Conservation (phyloP, 2,797 vertebrate species). For the Pseudochromis fuscus region DNA sequence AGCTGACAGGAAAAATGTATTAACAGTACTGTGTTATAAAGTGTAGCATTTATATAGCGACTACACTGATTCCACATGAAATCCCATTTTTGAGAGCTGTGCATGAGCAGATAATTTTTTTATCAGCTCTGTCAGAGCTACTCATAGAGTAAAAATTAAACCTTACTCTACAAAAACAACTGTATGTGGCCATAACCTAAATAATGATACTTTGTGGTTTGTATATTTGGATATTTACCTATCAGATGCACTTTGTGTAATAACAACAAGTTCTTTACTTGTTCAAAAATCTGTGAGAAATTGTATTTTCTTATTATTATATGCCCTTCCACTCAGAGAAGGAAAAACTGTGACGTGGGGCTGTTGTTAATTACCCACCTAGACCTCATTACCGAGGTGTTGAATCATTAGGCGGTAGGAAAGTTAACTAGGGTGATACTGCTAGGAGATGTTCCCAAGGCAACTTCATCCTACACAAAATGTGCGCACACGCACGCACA, state of each 20-base stretch:
- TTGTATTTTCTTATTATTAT: constrained; percentile 31
- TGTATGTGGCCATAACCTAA: constrained; percentile 1
- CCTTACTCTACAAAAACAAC: neutral
- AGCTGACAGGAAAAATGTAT: constrained; percentile 71
- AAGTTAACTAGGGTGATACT: constrained; percentile 54
- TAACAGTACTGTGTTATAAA: constrained; percentile 51
- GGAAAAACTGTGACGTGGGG: constrained; percentile 28
- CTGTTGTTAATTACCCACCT: constrained; percentile 63
- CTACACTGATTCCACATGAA: constrained; percentile 25
- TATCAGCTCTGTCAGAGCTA: constrained; percentile 1
- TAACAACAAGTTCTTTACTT: constrained; percentile 9
- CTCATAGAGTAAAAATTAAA: constrained; percentile 11
- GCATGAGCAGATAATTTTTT: constrained; percentile 23
- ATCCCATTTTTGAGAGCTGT: constrained; percentile 26
- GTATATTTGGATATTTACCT: constrained; percentile 5
- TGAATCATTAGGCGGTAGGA: constrained; percentile 55
- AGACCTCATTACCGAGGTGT: constrained; percentile 61
- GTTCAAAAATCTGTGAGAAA: constrained; percentile 9
- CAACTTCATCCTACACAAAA: constrained; percentile 43
- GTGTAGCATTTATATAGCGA: constrained; percentile 35
- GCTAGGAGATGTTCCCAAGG: constrained; percentile 59
- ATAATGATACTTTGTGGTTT: neutral
- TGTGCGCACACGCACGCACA: no score
- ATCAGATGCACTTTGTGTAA: neutral
- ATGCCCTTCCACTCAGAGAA: constrained; percentile 13